These are phyloP conservation scores for Cassiopea xamachana DNA, from an alignment of 30 jellyfish, hydroid and myxozoan genomes.

Conservation along the genomic window DNA sequence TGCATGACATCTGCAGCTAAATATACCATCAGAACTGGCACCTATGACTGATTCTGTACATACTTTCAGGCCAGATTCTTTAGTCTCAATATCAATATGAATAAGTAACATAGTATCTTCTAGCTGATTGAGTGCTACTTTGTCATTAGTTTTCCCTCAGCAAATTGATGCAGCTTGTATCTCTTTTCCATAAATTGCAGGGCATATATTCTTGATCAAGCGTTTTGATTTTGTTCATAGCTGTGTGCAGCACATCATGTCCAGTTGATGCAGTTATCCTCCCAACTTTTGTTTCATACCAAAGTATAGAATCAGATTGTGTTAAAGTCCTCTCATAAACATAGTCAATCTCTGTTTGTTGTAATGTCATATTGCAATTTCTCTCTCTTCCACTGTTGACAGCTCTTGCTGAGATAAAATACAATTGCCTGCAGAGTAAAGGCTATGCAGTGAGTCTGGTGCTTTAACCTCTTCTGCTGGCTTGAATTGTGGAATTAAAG, in stretches of 20 bases:
- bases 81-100: background rate
- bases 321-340: background rate
- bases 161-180: background rate
- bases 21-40: conserved; percentile 30
- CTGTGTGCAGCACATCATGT: conserved; percentile 33
- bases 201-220: background rate
- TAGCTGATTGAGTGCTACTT: background rate
- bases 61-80: background rate
- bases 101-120: background rate
- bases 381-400: background rate
- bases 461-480: conserved; percentile 1
- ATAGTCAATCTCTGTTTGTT: background rate
- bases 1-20: conserved; percentile 11
- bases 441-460: conserved; percentile 5
- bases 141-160: background rate
- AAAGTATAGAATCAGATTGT: conserved; percentile 4
- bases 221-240: background rate
- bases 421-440: conserved; percentile 2
- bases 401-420: background rate
- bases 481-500: conserved; percentile 2
- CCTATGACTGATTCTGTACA: conserved; percentile 20
- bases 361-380: background rate
- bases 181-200: conserved; percentile 12
- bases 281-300: conserved; percentile 26
- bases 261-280: conserved; percentile 28